Evolutionary conservation across 2,888 invertebrate genomes (phyloP).

Genomic region (Agrotis puta): DNA sequence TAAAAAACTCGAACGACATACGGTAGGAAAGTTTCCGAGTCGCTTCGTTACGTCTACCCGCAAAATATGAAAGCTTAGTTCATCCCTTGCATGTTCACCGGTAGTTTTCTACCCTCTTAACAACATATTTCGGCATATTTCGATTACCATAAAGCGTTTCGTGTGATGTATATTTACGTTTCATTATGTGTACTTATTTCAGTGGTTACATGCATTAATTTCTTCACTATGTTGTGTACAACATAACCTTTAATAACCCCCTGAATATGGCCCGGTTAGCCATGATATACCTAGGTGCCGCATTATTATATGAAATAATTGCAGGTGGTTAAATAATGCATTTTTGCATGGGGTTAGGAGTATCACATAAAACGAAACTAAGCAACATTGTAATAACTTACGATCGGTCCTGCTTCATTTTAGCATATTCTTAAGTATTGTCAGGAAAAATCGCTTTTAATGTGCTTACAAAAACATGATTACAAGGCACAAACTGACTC

Average conservation of each 20-base stretch:
- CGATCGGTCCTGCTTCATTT: conserved; percentile 8
- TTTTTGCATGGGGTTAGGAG: conserved; percentile 30
- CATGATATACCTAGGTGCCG: conserved; percentile 3
- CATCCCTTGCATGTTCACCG: conserved; percentile 89
- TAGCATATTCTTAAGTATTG: conserved; percentile 12
- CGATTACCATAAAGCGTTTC: conserved; percentile 91
- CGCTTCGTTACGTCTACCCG: conserved; percentile 84
- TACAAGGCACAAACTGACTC: conserved; percentile 5
- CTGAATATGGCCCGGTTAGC: conserved; percentile 35
- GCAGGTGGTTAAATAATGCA: conserved; percentile 23
- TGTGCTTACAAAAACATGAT: conserved; percentile 20
- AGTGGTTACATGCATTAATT: conserved; percentile 82
- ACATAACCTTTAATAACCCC: conserved; percentile 62
- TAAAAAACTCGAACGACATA: conserved; percentile 84
- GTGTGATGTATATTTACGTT: conserved; percentile 87
- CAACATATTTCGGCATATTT: conserved; percentile 91
- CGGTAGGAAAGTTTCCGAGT: conserved; percentile 82
- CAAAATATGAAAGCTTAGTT: conserved; percentile 89
- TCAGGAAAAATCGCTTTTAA: conserved; percentile 7
- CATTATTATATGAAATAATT: conserved; percentile 42
- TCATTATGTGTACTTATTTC: conserved; percentile 81
- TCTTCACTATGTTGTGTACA: conserved; percentile 72
- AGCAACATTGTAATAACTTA: conserved; percentile 33
- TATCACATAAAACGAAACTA: conserved; percentile 19
- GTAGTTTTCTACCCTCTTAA: conserved; percentile 90